Conservation (phyloP, 1,140 invertebrate species). For the Dendrolimus kikuchii region DNA sequence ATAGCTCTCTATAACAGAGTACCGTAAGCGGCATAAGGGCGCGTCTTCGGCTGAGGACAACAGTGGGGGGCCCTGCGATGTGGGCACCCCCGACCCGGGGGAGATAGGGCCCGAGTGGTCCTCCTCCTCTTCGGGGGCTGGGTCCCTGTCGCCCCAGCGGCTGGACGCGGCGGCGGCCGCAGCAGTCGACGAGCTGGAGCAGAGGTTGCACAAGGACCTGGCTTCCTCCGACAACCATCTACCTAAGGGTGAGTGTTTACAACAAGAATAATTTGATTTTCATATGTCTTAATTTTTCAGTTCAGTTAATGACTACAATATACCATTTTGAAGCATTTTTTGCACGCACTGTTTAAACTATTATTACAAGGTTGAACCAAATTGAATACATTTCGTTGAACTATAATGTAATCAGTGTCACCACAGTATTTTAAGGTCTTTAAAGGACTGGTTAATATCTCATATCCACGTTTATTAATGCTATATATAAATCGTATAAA, state of each 20-base stretch:
- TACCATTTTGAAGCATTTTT: too few species aligned
- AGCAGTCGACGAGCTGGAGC: conserved; percentile 56
- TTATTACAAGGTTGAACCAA: too few species aligned
- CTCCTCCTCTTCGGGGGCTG: conserved; percentile 34
- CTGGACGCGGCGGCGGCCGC: conserved; percentile 48
- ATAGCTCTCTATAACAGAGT: conserved; percentile 69
- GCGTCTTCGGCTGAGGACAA: conserved; percentile 17
- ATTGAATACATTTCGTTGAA: too few species aligned
- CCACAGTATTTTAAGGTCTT: too few species aligned
- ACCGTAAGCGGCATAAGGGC: conserved; percentile 55
- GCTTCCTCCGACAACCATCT: conserved; percentile 13
- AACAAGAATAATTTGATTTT: too few species aligned
- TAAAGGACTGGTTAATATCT: too few species aligned
- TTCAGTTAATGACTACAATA: too few species aligned
- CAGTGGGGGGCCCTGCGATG: conserved; percentile 18
- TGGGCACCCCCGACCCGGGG: conserved; percentile 3
- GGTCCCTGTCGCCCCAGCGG: conserved; percentile 45
- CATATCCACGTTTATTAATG: too few species aligned
- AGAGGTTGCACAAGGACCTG: conserved; percentile 50
- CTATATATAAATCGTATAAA: too few species aligned
- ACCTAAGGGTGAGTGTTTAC: conserved; percentile 38
- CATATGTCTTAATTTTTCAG: too few species aligned
- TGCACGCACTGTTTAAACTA: too few species aligned
- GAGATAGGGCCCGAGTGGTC: conserved; percentile 30
- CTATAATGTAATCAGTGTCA: too few species aligned